Evolutionary conservation across 2,113 vertebrate genomes (phyloP), one percentile per base, ranked within the genome.

Genomic region (Hemiscyllium ocellatum): DNA sequence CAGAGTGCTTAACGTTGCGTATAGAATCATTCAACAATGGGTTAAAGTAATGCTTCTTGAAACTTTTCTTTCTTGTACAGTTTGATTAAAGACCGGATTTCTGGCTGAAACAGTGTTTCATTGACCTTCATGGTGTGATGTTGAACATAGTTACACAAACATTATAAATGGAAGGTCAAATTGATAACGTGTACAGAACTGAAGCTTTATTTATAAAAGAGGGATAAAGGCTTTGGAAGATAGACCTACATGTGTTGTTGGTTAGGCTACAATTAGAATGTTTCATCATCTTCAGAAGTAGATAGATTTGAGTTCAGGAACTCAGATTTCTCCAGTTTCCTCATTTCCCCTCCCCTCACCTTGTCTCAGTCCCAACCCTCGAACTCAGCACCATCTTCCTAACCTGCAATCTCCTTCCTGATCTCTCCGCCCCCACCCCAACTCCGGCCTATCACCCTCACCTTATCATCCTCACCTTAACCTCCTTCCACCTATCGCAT

Each of bases 51-150:
- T 50, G 2, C 56, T 26, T 15, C 22, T 89, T 50, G 24, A 89
- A 89, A 56, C 50, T 29, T 83, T 29, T 83, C 42, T 83, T 47
- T 56, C 50, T 89, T 56, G 15, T 22, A 85, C 17, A 47, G 42
- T 87, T 87, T 56, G 85, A 87, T 52, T 52, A 87, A 87, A 56
- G 47, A 87, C 85, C 65, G 13, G 52, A 91, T 56, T 65, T 61
- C 87, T 65, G 87, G 56, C 65, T 65, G 87, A 65, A 91, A 91
- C 87, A 91, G 56, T 91, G 52, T 89, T 89, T 56, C 87, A n/a
- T 13, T 91, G 56, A 61, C 56, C 87, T 65, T 91, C 52, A 33
- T 13, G 29, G 65, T 91, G 52, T 24, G 56, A 61, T 65, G 29
- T 61, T 89, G 24, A 29, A 65, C 13, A 61, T 65, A 52, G 29